Evolutionary conservation across 2,888 invertebrate species (phyloP).

Genomic region (Eristalis arbustorum): DNA sequence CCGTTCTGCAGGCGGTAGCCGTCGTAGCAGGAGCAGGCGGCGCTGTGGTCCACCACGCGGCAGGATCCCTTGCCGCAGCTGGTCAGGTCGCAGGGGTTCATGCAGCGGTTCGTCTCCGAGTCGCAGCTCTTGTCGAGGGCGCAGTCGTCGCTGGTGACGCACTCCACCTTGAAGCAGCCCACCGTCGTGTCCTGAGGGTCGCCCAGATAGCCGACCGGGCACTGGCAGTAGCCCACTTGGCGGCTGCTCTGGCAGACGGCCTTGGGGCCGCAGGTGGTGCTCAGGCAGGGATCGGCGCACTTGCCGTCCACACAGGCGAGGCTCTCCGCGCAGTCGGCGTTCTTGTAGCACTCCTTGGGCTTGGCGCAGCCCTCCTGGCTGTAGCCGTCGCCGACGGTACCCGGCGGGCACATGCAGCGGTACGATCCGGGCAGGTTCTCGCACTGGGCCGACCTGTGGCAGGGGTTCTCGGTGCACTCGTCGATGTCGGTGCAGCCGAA

Average conservation of each 20-base stretch:
- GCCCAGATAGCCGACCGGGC: constrained; percentile 90
- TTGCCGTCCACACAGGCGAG: constrained; percentile 88
- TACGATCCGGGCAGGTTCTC: constrained; percentile 90
- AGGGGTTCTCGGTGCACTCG: constrained; percentile 89
- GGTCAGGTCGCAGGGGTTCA: constrained; percentile 89
- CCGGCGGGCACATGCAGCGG: constrained; percentile 89
- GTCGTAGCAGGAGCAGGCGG: constrained; percentile 87
- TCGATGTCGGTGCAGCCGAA: constrained; percentile 91
- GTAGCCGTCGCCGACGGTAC: constrained; percentile 88
- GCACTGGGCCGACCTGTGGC: constrained; percentile 90
- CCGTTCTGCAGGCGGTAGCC: constrained; percentile 87
- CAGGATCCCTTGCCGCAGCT: constrained; percentile 92
- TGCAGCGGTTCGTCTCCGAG: constrained; percentile 87
- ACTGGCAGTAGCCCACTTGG: constrained; percentile 87
- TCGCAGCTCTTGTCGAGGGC: constrained; percentile 88
- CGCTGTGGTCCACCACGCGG: constrained; percentile 86
- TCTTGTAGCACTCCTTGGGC: constrained; percentile 88
- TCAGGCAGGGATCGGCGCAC: constrained; percentile 90
- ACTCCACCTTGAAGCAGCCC: constrained; percentile 95
- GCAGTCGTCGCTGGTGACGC: constrained; percentile 89
- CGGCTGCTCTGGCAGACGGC: constrained; percentile 88
- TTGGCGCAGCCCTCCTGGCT: constrained; percentile 88
- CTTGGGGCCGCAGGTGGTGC: constrained; percentile 87
- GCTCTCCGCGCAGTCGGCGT: constrained; percentile 88
- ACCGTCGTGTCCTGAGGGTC: constrained; percentile 88